Conservation (phyloP, 2,113 vertebrate species). For the Rhea pennata region DNA sequence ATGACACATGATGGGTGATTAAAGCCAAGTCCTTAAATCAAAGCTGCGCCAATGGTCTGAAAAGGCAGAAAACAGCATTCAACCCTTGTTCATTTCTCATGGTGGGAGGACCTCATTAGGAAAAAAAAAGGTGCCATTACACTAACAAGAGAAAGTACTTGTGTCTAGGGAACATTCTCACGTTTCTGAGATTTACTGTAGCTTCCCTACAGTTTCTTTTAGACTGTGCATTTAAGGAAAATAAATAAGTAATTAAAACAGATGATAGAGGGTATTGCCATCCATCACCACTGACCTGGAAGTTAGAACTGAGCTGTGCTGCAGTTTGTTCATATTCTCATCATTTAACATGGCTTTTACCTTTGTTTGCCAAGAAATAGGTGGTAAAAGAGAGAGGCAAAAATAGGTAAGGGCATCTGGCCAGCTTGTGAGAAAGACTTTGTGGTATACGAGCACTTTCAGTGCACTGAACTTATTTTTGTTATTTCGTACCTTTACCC, state of each 20-base stretch:
- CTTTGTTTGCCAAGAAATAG: neutral
- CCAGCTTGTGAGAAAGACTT: neutral
- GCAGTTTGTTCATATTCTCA: neutral
- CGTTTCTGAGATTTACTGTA: neutral
- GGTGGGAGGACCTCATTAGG: constrained; percentile 52
- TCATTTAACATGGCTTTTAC: neutral
- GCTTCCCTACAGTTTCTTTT: neutral
- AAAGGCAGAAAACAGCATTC: constrained; percentile 47
- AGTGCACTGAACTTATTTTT: neutral
- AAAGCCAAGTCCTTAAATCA: constrained; percentile 71
- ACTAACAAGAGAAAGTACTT: constrained; percentile 1
- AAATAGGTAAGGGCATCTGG: neutral
- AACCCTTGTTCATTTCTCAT: neutral
- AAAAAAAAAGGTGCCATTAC: neutral
- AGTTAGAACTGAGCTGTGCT: neutral
- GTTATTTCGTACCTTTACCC: neutral
- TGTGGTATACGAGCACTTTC: neutral
- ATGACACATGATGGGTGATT: constrained; percentile 73
- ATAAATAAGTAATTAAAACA: neutral
- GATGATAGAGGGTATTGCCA: neutral
- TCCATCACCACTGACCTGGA: neutral
- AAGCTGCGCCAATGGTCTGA: constrained; percentile 49
- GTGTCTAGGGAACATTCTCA: neutral
- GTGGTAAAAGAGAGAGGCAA: neutral
- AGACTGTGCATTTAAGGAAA: neutral